A percentile compares a stretch with the other conserved stretches of the same genome.
phyloP scores from a whole-genome alignment of 2,797 vertebrate genomes.

The Dendrocincla tyrannina region DNA sequence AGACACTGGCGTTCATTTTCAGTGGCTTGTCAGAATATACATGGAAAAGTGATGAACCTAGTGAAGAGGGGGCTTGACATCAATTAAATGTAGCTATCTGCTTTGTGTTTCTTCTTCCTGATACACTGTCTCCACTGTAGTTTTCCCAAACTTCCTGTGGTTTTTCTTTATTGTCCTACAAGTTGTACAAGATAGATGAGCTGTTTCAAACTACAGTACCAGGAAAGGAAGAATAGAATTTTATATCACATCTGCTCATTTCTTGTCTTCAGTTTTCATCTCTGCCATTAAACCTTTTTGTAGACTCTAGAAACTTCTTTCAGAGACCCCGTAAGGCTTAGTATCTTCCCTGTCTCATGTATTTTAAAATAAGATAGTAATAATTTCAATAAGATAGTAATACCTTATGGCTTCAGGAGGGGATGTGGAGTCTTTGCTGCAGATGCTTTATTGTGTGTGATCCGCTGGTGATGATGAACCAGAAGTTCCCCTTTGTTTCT shows the following conservation, averaged over 20 bases:
- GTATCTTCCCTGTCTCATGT: not conserved
- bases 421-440: not conserved
- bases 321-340: not conserved
- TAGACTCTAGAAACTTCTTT: not conserved
- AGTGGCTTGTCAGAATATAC: conserved; percentile 57
- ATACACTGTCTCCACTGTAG: not conserved
- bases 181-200: conserved; percentile 16
- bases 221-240: not conserved
- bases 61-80: conserved; percentile 52
- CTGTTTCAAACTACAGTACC: conserved; percentile 1
- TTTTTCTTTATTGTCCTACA: not conserved
- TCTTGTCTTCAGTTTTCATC: not conserved
- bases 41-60: conserved; percentile 54
- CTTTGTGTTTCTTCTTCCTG: conserved; percentile 41
- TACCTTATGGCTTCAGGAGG: not conserved
- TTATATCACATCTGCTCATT: not conserved
- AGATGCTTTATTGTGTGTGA: not conserved
- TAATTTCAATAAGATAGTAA: not conserved
- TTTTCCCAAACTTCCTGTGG: conserved; percentile 42
- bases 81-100: conserved; percentile 60
- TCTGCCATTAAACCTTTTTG: not conserved
- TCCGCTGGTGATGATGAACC: not conserved
- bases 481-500: not conserved
- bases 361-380: not conserved
- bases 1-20: conserved; percentile 46